Evolutionary conservation across 53 echinoderm and acorn worm genomes (phyloP), one percentile per base, ranked within the genome.

Genomic region (Stichopus horrens): DNA sequence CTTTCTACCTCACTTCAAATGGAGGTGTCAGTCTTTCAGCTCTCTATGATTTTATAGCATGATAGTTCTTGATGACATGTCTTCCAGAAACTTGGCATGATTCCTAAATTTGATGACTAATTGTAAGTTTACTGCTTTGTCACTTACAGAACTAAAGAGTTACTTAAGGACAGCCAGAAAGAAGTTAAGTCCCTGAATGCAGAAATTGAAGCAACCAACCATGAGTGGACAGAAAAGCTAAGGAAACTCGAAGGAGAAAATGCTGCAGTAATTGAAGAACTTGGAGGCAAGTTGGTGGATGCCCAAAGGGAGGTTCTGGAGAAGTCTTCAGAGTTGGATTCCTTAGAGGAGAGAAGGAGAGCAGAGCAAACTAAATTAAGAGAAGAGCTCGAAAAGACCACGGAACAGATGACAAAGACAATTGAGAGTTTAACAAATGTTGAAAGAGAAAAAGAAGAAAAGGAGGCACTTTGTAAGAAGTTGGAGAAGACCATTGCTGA

Each of bases 221-320:
- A 88, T 57, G 89, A 85, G 21, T 86, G 83, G 91, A 81, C 20
- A 68, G 86, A 88, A 76, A 87, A 88, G 58, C 58, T 91, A 21
- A 79, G 54, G 54, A 93, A 91, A 19, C 87, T 91, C 54, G 94
- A 97, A 79, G 98, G 92, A 73, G 88, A 91, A 7, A 89, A 86
- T 56, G 79, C 88, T 85, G 73, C 85, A n/a, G 89, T 93, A 13
- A 90, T 91, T 82, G 92, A 95, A 89, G 98, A 97, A 75, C 94
- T 95, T 75, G 94, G 93, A 53, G 91, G 94, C 6, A 91, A 95
- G 20, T 92, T 97, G 23, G 91, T 97, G 7, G 95, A 95, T 23
- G 94, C 98, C 13, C 95, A 97, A 88, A 97, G 89, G 77, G 92
- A 89, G 76, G 91, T 95, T 19, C 90, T 91, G 9, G 58, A 76